A percentile compares a stretch with the other conserved stretches of the same genome.
Conservation (phyloP, 2,888 invertebrate genomes). For the Meiosimyza platycephala region DNA sequence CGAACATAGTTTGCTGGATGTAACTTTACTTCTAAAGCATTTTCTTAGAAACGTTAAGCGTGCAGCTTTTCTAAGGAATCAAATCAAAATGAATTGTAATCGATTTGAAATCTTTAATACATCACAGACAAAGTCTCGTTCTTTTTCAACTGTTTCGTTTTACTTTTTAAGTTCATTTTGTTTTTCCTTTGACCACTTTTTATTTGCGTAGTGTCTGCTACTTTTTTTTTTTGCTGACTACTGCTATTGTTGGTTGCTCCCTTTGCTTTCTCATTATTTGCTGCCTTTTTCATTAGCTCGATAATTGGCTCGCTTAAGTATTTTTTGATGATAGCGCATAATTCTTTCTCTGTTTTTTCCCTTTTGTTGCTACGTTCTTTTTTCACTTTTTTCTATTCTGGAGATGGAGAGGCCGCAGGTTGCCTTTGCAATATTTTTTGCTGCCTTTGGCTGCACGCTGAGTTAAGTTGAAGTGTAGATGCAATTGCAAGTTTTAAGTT, state of each 20-base stretch:
- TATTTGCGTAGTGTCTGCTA: conserved; percentile 3
- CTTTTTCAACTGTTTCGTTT: conserved; percentile 7
- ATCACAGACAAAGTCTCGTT: neutral
- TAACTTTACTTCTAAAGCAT: too few relatives aligned
- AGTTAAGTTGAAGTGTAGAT: too few relatives aligned
- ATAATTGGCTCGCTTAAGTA: conserved; percentile 38
- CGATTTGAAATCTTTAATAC: too few relatives aligned
- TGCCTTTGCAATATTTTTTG: too few relatives aligned
- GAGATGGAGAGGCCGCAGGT: neutral
- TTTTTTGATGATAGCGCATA: conserved; percentile 35
- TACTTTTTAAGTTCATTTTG: too few relatives aligned
- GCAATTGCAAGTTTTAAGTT: too few relatives aligned
- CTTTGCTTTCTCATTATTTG: conserved; percentile 1
- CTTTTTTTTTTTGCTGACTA: neutral
- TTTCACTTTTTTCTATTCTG: neutral
- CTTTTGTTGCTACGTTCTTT: neutral
- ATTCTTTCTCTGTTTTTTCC: neutral
- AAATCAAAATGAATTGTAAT: too few relatives aligned
- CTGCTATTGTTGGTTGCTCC: conserved; percentile 22
- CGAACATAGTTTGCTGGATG: too few relatives aligned
- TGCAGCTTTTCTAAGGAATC: too few relatives aligned
- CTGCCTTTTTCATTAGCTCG: conserved; percentile 34
- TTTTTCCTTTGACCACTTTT: neutral
- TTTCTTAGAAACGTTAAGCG: too few relatives aligned
- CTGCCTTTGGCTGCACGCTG: too few relatives aligned